A percentile compares a stretch with the other conserved stretches of the same genome.
Evolutionary conservation across 2,888 invertebrate species (phyloP).

Genomic region (Tenthredo mesomela): DNA sequence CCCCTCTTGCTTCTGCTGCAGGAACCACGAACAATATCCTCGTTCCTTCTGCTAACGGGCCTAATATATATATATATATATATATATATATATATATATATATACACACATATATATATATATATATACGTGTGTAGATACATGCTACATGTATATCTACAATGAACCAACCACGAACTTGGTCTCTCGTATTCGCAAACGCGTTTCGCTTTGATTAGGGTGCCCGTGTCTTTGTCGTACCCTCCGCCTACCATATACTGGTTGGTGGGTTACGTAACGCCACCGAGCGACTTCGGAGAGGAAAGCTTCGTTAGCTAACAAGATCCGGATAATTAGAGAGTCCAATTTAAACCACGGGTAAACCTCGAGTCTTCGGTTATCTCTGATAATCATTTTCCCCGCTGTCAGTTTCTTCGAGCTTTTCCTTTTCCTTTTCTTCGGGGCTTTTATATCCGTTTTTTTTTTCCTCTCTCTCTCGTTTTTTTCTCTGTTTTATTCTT

Average conservation of each 20-base stretch:
- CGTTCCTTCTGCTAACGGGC: background rate
- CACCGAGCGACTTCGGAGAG: background rate
- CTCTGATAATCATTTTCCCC: conserved; percentile 10
- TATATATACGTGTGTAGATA: background rate
- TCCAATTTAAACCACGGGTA: conserved; percentile 20
- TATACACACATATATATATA: too few relatives aligned
- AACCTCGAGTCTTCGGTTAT: background rate
- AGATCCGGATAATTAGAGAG: conserved; percentile 27
- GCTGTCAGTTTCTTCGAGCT: background rate
- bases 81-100: background rate
- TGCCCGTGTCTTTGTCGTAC: conserved; percentile 11
- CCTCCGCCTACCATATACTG: background rate
- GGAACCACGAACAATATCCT: conserved; percentile 15
- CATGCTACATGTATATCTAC: background rate
- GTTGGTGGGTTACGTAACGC: background rate
- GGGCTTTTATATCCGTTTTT: background rate
- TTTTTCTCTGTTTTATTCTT: background rate
- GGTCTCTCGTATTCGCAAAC: conserved; percentile 2
- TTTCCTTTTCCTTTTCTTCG: background rate
- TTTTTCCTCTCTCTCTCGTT: background rate
- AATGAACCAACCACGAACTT: background rate
- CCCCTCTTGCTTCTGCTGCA: conserved; percentile 14
- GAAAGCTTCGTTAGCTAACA: conserved; percentile 37
- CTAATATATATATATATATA: background rate
- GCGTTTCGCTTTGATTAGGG: conserved; percentile 40